These are phyloP conservation scores for Rhagoletis zephyria DNA, from an alignment of 1,140 invertebrate species.

Conservation along the genomic window DNA sequence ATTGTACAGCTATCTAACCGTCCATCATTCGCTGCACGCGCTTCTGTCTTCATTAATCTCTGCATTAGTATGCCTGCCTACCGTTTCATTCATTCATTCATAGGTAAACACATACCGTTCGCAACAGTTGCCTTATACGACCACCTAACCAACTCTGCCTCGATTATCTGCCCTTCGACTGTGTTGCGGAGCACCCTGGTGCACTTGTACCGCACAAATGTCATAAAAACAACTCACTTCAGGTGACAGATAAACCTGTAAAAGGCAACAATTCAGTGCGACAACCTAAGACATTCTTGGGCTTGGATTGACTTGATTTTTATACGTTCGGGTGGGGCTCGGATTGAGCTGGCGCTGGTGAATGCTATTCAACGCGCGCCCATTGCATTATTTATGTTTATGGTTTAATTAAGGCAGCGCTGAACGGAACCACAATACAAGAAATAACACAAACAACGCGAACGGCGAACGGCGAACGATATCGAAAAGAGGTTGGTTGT, in stretches of 20 bases:
- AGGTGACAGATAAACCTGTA: conserved; percentile 26
- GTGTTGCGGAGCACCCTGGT: not conserved
- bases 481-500: not conserved
- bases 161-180: not conserved
- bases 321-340: not conserved
- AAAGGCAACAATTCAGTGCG: conserved; percentile 13
- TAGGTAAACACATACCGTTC: not conserved
- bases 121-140: not conserved
- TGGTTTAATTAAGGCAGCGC: conserved; percentile 42
- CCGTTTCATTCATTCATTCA: not conserved
- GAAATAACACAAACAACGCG: not conserved
- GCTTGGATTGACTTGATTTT: not conserved
- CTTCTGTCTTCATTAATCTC: not conserved
- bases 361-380: not conserved
- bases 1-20: not conserved
- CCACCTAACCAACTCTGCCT: not conserved
- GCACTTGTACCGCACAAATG: not conserved
- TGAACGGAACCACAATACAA: not conserved
- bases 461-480: not conserved
- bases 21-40: not conserved
- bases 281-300: conserved; percentile 23
- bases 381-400: conserved; percentile 41
- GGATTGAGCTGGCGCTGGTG: not conserved
- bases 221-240: not conserved
- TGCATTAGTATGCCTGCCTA: not conserved